Evolutionary conservation across 2,113 vertebrate species (phyloP).

Genomic region (Sturnus vulgaris): DNA sequence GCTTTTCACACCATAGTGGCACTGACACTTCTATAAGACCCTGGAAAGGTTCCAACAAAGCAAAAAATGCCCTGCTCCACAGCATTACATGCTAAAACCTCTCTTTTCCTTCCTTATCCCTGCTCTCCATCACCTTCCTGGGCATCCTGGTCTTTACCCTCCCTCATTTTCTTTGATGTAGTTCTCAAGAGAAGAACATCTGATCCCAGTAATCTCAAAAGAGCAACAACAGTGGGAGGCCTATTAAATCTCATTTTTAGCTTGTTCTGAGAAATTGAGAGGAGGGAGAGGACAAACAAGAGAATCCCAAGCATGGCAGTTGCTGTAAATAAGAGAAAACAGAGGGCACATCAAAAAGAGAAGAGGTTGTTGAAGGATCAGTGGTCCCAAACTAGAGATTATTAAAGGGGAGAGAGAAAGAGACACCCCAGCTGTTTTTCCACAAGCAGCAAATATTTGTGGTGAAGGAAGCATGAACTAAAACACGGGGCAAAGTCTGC

Average conservation of each 20-base stretch:
- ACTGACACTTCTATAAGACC: neutral
- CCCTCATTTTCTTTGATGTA: slow-evolving; percentile 52
- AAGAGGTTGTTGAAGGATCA: slow-evolving; percentile 34
- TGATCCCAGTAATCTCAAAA: slow-evolving; percentile 68
- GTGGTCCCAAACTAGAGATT: neutral
- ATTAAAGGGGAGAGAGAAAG: neutral
- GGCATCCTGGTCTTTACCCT: slow-evolving; percentile 2
- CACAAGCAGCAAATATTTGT: neutral
- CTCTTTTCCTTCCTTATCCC: neutral
- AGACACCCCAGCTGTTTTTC: neutral
- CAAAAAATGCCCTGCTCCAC: neutral
- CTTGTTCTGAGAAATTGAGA: slow-evolving; percentile 56
- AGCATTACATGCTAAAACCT: neutral
- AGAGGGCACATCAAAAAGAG: slow-evolving; percentile 41
- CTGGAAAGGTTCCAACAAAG: slow-evolving; percentile 10
- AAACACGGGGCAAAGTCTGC: neutral
- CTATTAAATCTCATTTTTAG: slow-evolving; percentile 56
- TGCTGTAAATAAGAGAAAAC: slow-evolving; percentile 52
- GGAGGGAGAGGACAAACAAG: slow-evolving; percentile 15
- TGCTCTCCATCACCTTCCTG: neutral
- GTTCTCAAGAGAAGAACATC: slow-evolving; percentile 52
- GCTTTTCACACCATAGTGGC: neutral
- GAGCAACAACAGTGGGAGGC: slow-evolving; percentile 58
- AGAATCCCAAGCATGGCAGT: slow-evolving; percentile 42
- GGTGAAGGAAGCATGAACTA: neutral